phyloP scores from a whole-genome alignment of 64 coral and sea anemone genomes.

The Orbicella faveolata region DNA sequence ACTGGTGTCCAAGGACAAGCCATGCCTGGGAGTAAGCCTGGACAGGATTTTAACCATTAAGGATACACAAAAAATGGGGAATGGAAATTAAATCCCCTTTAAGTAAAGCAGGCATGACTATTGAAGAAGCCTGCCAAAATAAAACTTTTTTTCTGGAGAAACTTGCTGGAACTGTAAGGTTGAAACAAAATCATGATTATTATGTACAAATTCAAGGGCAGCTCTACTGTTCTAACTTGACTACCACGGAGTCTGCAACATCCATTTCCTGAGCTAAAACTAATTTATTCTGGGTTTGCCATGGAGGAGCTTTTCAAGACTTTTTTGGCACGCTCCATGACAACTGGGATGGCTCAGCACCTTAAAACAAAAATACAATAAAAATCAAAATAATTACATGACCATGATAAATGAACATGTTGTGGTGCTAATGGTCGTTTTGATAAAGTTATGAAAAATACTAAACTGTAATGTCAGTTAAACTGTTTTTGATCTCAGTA shows the following conservation, averaged over 20 bases:
- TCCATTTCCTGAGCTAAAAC: constrained; percentile 7
- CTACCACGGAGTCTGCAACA: neutral
- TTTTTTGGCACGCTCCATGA: neutral
- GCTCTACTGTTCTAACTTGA: neutral
- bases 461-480: constrained; percentile 5
- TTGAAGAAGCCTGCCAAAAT: neutral
- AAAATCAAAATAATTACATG: constrained; percentile 9
- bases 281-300: neutral
- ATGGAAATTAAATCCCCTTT: constrained; percentile 45
- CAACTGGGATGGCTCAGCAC: constrained; percentile 16
- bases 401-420: neutral
- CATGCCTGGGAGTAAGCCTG: constrained; percentile 40
- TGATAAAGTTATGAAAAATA: constrained; percentile 13
- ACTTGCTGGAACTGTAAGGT: no score
- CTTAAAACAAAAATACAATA: neutral
- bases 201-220: constrained; percentile 18
- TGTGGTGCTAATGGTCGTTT: constrained; percentile 11
- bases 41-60: constrained; percentile 35
- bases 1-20: constrained; percentile 38
- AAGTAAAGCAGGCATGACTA: constrained; percentile 29
- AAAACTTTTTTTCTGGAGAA: no score
- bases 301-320: neutral
- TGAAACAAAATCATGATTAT: neutral
- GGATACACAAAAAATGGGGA: constrained; percentile 32
- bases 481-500: constrained; percentile 23